Percentiles rank a stretch among this genome's conserved stretches.
Evolutionary conservation across 2,113 vertebrate species (phyloP).

Genomic region (Myotis yumanensis): DNA sequence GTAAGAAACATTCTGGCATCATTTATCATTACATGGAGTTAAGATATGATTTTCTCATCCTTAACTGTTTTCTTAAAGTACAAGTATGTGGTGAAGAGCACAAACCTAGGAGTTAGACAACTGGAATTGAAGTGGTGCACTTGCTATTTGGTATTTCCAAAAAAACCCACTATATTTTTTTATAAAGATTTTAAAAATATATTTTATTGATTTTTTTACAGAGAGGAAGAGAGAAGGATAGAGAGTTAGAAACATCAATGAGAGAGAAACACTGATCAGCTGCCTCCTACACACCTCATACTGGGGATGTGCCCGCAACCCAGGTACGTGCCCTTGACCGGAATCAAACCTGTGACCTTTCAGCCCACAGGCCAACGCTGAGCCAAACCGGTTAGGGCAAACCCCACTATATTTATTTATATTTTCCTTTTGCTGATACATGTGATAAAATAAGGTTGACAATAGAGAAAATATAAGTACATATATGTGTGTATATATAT

Average conservation of each 20-base stretch:
- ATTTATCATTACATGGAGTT: constrained; percentile 50
- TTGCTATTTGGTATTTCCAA: constrained; percentile 17
- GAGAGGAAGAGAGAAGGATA: no score
- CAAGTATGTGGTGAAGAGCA: neutral
- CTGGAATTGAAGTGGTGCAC: neutral
- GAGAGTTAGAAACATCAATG: no score
- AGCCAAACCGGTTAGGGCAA: no score
- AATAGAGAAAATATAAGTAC: neutral
- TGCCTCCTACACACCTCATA: no score
- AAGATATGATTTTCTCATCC: constrained; percentile 43
- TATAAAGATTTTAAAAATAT: no score
- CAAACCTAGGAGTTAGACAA: no score
- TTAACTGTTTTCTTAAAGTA: constrained; percentile 44
- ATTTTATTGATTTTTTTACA: no score
- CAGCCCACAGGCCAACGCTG: no score
- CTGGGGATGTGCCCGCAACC: no score
- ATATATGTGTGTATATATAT: neutral
- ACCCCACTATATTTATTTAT: neutral
- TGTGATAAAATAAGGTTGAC: neutral
- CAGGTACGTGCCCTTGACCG: no score
- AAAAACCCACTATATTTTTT: neutral
- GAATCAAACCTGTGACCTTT: no score
- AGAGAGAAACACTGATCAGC: no score
- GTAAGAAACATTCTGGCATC: constrained; percentile 56
- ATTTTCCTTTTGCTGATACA: neutral